Conservation (phyloP, 2,888 invertebrate species). For the Caenorhabditis macrosperma region DNA sequence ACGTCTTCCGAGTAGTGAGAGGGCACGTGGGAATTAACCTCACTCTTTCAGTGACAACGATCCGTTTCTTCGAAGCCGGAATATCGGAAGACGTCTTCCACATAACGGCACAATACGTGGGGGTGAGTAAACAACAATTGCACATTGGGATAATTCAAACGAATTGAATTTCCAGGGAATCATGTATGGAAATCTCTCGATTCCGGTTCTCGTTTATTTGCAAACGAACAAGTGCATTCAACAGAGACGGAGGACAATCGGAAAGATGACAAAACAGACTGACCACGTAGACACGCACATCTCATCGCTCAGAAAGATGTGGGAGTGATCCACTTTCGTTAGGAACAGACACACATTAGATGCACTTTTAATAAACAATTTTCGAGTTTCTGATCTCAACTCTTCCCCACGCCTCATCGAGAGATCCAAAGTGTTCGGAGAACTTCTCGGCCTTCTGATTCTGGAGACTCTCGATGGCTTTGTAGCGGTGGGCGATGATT, state of each 20-base stretch:
- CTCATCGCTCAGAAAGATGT: conserved; percentile 10
- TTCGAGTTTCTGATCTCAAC: background rate
- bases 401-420: background rate
- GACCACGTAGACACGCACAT: conserved; percentile 17
- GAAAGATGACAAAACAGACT: conserved; percentile 19
- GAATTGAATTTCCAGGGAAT: background rate
- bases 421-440: conserved; percentile 9
- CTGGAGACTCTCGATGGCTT: background rate
- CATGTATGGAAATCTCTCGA: conserved; percentile 12
- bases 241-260: conserved; percentile 24
- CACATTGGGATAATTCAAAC: background rate
- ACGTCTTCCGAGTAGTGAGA: background rate
- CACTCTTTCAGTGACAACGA: conserved; percentile 12
- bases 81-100: conserved; percentile 48
- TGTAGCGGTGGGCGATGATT: conserved; percentile 5
- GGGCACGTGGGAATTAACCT: background rate
- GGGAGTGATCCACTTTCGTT: no score
- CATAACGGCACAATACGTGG: conserved; percentile 23
- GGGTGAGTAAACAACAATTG: background rate
- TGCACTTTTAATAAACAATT: background rate
- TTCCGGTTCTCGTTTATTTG: conserved; percentile 16
- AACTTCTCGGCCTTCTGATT: background rate
- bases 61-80: conserved; percentile 33
- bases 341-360: no score
- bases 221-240: conserved; percentile 40